Base-by-base conservation (phyloP, 2,888 invertebrate species). In the Busseola fusca region DNA sequence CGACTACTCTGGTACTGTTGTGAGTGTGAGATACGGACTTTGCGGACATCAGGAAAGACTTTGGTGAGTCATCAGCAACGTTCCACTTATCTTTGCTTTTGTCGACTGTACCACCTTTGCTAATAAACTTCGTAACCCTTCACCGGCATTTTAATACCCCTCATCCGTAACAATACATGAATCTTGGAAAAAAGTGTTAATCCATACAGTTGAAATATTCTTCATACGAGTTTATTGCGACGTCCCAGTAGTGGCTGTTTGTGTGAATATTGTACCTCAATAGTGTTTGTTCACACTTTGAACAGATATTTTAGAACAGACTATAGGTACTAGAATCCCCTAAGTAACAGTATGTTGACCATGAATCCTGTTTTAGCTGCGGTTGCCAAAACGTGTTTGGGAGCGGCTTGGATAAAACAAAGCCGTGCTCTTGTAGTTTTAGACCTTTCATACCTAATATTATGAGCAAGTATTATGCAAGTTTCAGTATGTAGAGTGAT, bases 381-480 rank as follows among this genome's bases (percentile, higher is more conserved):
- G 16, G 4, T 30, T 59, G 30, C 58, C 25, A 59, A 30, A 58
- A 58, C 25, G 7, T 66, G 30, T 59, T 50, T 25, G 18, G 10
- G 9, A 62, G 21, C 6, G 18, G n/a, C 21, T 57, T 58, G 30
- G 25, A 21, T 70, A 58, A 18, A 70, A 37, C 27, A 70, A 58
- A 50, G 21, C 37, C 37, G 7, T 37, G 16, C 21, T 48, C 18
- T 25, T 34, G 14, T 42, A n/a, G 30, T 7, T 59, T n/a, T n/a
- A 60, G 6, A 25, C 12, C 25, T 42, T 60, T 12, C 7, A 7
- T 27, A 42, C 27, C 27, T 42, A 27, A 42, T 59, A 40, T 59
- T 40, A 59, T 42, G 12, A 42, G 40, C 27, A 42, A 42, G 12
- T n/a, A 14, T 1, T 6, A 18, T 18, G 12, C 27, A 25, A 3